Evolutionary conservation across 2,888 invertebrate species (phyloP), one percentile per base, ranked within the genome.

Genomic region (Caenorhabditis virilis): DNA sequence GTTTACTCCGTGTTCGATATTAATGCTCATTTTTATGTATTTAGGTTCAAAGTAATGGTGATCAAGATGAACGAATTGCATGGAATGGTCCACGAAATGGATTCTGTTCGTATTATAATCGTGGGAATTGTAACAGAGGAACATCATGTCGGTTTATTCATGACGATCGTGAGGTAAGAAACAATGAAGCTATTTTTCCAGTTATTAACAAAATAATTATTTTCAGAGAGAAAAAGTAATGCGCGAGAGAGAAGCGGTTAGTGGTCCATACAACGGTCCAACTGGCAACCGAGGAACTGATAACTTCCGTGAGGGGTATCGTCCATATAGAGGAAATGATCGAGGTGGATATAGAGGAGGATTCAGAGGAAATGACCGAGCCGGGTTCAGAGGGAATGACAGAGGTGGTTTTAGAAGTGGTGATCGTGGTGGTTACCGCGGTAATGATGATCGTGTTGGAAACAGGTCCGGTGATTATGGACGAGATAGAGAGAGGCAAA

Each of bases 111-210:
- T 63, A 46, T 38, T 58, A 50, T 13, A 48, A 53, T 0, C 33
- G 36, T 13, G 42, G 30, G 7, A 58, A 54, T 27, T 63, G 63
- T 27, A 50, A 50, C n/a, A 49, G 57, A 9, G 63, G 63, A 2
- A 54, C 57, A 1, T 43, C 53, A 7, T 63, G 63, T 22, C 13
- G 54, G 11, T 63, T 50, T 41, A 13, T 54, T 26, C 63, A 63
- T 30, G 63, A 63, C 26, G 54, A 58, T 7, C 50, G 50, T 4
- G 4, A 42, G 54, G 63, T 63, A 22, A 50, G 46, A 45, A 26
- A 18, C 18, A 36, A 15, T 36, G n/a, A n/a, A n/a, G n/a, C n/a
- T 36, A 6, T 18, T 20, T 20, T 39, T 39, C 16, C 22, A 23
- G 23, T 4, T 13, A 18, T 2, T 23, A 18, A 11, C 4, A 39